phyloP scores from a whole-genome alignment of 2,113 vertebrate species.

The Carlito syrichta region DNA sequence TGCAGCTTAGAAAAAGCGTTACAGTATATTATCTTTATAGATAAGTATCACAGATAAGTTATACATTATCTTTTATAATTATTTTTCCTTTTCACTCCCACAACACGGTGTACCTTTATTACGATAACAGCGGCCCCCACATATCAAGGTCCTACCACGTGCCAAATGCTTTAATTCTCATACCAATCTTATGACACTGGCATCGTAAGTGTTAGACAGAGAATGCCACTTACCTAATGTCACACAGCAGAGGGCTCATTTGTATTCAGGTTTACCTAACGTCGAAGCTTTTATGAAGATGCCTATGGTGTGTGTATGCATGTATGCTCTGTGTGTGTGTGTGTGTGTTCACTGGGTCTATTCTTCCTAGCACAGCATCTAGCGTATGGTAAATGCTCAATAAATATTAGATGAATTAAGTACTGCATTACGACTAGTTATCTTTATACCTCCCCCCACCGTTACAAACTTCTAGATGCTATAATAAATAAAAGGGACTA shows the following conservation, averaged over 20 bases:
- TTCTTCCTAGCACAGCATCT: background rate
- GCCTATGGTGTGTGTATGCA: background rate
- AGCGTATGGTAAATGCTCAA: background rate
- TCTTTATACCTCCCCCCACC: too few species aligned
- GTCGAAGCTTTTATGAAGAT: background rate
- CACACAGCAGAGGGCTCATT: background rate
- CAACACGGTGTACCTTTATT: background rate
- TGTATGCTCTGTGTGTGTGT: too few species aligned
- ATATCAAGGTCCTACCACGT: background rate
- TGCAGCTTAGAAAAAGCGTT: background rate
- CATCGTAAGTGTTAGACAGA: background rate
- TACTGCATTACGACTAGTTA: background rate
- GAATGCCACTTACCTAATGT: fast-evolving
- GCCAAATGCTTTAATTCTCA: background rate
- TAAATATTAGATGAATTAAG: background rate
- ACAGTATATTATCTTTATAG: background rate
- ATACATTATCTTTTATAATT: background rate
- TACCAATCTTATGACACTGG: background rate
- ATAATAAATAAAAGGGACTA: background rate
- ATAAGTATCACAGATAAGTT: background rate
- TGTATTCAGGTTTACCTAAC: background rate
- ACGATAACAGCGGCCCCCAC: background rate
- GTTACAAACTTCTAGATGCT: background rate
- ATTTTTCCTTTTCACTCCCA: background rate
- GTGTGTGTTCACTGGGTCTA: background rate